Conservation (phyloP, 2,797 vertebrate species). For the Sparidentex hasta region DNA sequence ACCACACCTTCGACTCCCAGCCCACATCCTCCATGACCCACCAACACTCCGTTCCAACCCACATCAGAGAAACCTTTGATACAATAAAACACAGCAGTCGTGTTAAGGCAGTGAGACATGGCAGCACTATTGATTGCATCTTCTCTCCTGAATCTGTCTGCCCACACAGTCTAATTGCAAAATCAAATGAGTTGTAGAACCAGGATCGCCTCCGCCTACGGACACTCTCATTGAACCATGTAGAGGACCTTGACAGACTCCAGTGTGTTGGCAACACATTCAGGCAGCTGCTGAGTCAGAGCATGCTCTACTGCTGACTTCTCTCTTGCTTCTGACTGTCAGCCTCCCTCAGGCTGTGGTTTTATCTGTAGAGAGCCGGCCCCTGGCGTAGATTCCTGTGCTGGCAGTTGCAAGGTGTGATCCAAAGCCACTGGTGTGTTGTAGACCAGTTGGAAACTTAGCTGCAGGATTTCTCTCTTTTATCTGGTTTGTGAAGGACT, state of each 20-base stretch:
- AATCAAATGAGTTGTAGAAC: conserved; percentile 53
- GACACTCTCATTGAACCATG: conserved; percentile 43
- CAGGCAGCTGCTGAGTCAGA: conserved; percentile 73
- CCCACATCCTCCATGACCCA: conserved; percentile 23
- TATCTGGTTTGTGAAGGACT: not conserved
- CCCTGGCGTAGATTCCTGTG: conserved; percentile 23
- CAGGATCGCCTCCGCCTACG: conserved; percentile 39
- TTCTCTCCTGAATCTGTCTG: conserved; percentile 19
- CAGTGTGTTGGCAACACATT: conserved; percentile 56
- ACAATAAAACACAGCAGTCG: not conserved
- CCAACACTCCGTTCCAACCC: not conserved
- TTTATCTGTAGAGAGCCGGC: conserved; percentile 17
- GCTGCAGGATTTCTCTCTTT: conserved; percentile 15
- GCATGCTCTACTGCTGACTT: conserved; percentile 36
- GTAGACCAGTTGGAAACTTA: conserved; percentile 24
- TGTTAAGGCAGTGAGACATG: not conserved
- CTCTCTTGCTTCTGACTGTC: conserved; percentile 27
- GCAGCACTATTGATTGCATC: conserved; percentile 8
- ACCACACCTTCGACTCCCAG: not conserved
- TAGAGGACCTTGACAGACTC: conserved; percentile 50
- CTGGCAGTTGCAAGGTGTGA: conserved; percentile 39
- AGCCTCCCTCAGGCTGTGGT: conserved; percentile 31
- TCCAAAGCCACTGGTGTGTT: conserved; percentile 14
- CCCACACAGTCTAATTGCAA: conserved; percentile 31
- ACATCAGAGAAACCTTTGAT: conserved; percentile 25